Conservation (phyloP, 2,888 invertebrate genomes). For the Caenorhabditis angaria region DNA sequence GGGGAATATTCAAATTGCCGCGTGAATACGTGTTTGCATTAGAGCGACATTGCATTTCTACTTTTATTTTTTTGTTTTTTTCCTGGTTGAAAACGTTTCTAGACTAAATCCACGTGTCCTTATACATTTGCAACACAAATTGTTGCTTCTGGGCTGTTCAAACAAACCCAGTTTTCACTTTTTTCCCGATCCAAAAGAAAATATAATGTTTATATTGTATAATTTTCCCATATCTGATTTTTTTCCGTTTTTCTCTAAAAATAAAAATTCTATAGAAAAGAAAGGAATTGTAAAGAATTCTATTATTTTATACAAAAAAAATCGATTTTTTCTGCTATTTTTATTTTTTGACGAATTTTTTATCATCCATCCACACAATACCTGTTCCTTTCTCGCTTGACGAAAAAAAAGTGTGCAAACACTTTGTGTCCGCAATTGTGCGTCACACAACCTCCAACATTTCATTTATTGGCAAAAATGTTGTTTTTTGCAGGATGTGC, state of each 20-base stretch:
- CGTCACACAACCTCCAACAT: slow-evolving; percentile 1
- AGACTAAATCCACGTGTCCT: neutral
- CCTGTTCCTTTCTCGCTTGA: neutral
- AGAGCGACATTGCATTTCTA: neutral
- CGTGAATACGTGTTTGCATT: neutral
- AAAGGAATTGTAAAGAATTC: too few relatives aligned
- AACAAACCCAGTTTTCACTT: neutral
- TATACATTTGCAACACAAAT: neutral
- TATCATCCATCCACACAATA: neutral
- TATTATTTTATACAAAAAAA: too few relatives aligned
- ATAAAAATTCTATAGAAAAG: neutral
- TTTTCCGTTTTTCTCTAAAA: neutral
- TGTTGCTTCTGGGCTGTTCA: neutral
- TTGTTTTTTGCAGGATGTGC: neutral
- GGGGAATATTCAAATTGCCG: slow-evolving; percentile 4
- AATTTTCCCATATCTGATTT: neutral
- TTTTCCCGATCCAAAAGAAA: neutral
- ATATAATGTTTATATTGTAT: neutral
- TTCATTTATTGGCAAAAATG: slow-evolving; percentile 3
- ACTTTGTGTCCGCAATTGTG: neutral
- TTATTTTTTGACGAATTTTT: too few relatives aligned
- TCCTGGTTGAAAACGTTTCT: neutral
- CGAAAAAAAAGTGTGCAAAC: neutral
- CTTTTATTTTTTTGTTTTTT: neutral
- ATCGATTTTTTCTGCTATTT: too few relatives aligned